phyloP scores from a whole-genome alignment of 2,888 invertebrate genomes.

The Drosophila aldrichi region DNA sequence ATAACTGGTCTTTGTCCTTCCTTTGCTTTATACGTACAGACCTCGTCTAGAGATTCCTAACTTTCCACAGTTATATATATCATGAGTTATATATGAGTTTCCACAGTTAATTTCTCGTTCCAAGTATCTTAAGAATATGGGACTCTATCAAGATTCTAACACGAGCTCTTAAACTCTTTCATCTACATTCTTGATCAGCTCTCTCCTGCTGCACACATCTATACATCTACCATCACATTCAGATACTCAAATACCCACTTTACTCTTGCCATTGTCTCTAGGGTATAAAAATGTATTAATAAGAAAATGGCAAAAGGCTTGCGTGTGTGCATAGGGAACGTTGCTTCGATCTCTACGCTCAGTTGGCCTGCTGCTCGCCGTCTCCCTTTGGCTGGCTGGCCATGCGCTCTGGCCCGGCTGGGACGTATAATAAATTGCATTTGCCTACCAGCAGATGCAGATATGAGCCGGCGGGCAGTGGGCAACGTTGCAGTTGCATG shows the following conservation, averaged over 20 bases:
- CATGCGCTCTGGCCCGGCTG: constrained; percentile 51
- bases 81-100: too few relatives aligned
- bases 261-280: background rate
- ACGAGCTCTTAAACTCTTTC: background rate
- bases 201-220: too few relatives aligned
- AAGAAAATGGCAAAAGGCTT: constrained; percentile 79
- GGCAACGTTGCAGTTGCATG: constrained; percentile 61
- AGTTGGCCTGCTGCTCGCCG: background rate
- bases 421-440: constrained; percentile 82
- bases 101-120: too few relatives aligned
- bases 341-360: constrained; percentile 19
- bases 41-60: too few relatives aligned
- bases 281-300: constrained; percentile 82
- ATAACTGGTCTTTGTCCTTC: too few relatives aligned
- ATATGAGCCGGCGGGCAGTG: constrained; percentile 28
- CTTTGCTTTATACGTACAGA: too few relatives aligned
- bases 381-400: background rate
- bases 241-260: background rate
- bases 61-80: too few relatives aligned
- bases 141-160: too few relatives aligned
- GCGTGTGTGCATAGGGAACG: constrained; percentile 67
- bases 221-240: background rate
- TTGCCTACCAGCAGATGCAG: constrained; percentile 71
- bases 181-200: too few relatives aligned
- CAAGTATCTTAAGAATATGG: too few relatives aligned